Base-by-base conservation (phyloP, 2,888 invertebrate species). In the Physocephala rufipes region DNA sequence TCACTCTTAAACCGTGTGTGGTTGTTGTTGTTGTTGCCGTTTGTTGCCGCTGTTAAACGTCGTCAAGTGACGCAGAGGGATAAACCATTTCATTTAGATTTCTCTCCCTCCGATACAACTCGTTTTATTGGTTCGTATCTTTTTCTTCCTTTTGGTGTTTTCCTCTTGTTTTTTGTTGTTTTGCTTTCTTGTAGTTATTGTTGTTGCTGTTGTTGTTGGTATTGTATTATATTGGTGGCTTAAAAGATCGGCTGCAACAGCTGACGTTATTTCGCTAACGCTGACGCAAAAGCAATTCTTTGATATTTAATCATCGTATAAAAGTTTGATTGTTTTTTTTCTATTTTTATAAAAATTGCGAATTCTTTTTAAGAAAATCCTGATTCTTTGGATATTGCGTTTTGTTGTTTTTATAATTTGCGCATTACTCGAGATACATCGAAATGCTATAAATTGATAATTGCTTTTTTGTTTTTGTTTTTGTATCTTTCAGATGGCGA, bases 231-330 rank as follows among this genome's bases (percentile, higher is more conserved):
- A 49, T 49, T 49, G 15, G 49, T 49, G 16, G 15, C 49, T 15
- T 3, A 3, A 49, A 49, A 2, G 49, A 49, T n/a, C 36, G 36
- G 12, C 49, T n/a, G 49, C 3, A 49, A 12, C 58, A 24, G 58
- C 58, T 58, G 58, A 58, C 58, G 58, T 58, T 28, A 28, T 58
- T n/a, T 58, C 58, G 53, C 12, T 28, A 13, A 7, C 13, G 58
- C 58, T 58, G 58, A 58, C 58, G 58, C 58, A 53, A 19, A 49
- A 12, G 12, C 15, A 49, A 21, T 26, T 58, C 28, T 58, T 28
- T 36, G 36, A 9, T 36, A 36, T 36, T 36, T 36, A 21, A 9
- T 58, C 26, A 58, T 24, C 58, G 58, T 28, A 58, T 58, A 53
- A 9, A 9, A 53, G 1, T 53, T 21, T 19, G n/a, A n/a, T n/a